These are phyloP conservation scores for Pollicipes pollicipes DNA, from an alignment of 1,140 invertebrate genomes.

Conservation along the genomic window DNA sequence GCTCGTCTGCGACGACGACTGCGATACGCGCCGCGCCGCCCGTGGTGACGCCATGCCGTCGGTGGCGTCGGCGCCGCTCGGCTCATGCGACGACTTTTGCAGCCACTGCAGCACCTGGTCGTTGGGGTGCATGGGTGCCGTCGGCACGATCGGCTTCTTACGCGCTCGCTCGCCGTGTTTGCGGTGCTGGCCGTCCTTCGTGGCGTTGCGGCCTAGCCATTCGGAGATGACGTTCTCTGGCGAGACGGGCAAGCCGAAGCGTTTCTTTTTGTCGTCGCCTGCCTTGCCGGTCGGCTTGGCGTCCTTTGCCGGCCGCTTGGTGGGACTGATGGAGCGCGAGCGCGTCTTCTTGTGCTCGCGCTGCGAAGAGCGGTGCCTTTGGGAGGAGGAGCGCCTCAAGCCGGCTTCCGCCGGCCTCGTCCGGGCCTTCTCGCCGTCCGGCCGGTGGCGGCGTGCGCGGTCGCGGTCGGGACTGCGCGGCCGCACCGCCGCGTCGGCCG, in stretches of 20 bases:
- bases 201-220: not conserved
- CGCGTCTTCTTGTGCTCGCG: not conserved
- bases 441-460: not conserved
- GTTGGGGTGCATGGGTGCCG: not conserved
- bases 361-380: not conserved
- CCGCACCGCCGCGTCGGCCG: not conserved
- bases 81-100: not conserved
- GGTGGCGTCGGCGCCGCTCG: not conserved
- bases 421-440: not conserved
- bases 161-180: not conserved
- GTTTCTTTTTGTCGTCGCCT: not conserved
- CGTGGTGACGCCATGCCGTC: not conserved
- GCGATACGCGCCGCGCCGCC: not conserved
- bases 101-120: slow-evolving; percentile 1
- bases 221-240: not conserved
- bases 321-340: not conserved
- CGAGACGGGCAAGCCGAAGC: not conserved
- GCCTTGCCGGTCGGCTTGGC: not conserved
- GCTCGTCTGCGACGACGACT: not conserved
- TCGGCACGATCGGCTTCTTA: not conserved
- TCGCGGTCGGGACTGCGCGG: not conserved
- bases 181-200: not conserved
- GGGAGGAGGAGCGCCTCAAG: not conserved
- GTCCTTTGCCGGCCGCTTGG: not conserved
- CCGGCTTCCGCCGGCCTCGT: too few relatives aligned